Base-by-base conservation (phyloP, 2,888 invertebrate species). In the Microctonus aethiopoides region DNA sequence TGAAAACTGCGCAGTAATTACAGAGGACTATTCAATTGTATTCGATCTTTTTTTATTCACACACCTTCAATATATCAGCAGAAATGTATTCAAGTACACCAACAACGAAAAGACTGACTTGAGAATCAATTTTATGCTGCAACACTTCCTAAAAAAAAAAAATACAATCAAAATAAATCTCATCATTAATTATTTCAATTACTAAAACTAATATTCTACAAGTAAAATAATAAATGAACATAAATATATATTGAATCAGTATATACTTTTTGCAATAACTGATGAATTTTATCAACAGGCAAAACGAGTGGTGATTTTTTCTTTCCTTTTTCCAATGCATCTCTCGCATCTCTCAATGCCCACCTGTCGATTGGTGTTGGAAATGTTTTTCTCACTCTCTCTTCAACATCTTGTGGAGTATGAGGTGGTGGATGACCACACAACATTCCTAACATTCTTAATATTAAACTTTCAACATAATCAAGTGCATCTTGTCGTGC, bases 81-180 rank as follows among this genome's bases (percentile, higher is more conserved):
- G 96, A 95, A 78, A 98, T 96, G 87, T 96, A 98, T 87, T 98
- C 98, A 77, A 99, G 88, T 54, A 98, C 96, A 60, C 96, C 97
- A 56, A 96, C 95, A 83, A 98, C 92, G 88, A 95, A 98, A 69
- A 95, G 89, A 2, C 96, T 93, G 36, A 98, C 96, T 69, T 95
- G 94, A 73, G 91, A 91, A 87, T 95, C 95, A 76, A 96, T 92
- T 88, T 96, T 96, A 87, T 94, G 95, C 79, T 92, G 91, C 29
- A 96, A 89, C 74, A 95, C 92, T 88, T 96, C 96, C 94, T 95
- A 87, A 68, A 74, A 87, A 88, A 88, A 29, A 51, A 62, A 66
- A 68, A 67, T 64, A 67, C 64, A 68, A 7, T 62, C 36, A 32
- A 24, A 36, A 51, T 39, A 13, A 36, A 57, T 46, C 52, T 10